phyloP scores from a whole-genome alignment of 1,140 invertebrate genomes.

The Drosophila erecta region DNA sequence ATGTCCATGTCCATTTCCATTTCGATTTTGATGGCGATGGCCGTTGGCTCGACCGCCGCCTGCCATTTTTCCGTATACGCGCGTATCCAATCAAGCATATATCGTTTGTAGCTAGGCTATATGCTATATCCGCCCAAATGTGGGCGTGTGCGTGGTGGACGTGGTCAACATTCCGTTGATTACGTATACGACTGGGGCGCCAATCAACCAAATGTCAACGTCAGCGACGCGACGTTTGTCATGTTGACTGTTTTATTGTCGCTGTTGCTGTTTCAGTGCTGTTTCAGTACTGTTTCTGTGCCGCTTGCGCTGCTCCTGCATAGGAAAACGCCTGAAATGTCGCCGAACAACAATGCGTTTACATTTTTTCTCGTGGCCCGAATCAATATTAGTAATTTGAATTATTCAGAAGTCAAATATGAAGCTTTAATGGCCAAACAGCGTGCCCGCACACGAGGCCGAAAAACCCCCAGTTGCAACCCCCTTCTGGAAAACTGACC shows the following conservation, averaged over 20 bases:
- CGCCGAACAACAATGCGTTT: conserved; percentile 68
- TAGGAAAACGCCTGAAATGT: conserved; percentile 62
- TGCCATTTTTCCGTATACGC: conserved; percentile 77
- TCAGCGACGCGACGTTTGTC: conserved; percentile 59
- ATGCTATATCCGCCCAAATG: conserved; percentile 24
- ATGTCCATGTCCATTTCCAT: conserved; percentile 9
- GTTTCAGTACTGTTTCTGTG: conserved; percentile 23
- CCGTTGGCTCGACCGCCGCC: conserved; percentile 35
- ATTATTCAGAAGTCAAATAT: conserved; percentile 85
- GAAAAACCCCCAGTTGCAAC: conserved; percentile 20
- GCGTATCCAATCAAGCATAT: conserved; percentile 83
- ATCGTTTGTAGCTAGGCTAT: conserved; percentile 49
- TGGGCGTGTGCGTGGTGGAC: conserved; percentile 63
- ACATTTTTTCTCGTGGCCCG: conserved; percentile 76
- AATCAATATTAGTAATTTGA: conserved; percentile 85
- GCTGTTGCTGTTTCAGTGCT: conserved; percentile 41
- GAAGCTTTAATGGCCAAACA: conserved; percentile 85
- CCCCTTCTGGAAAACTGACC: conserved; percentile 9
- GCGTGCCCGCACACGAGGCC: conserved; percentile 56
- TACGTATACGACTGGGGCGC: conserved; percentile 82
- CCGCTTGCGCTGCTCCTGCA: conserved; percentile 29
- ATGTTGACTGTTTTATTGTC: conserved; percentile 63
- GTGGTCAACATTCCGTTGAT: conserved; percentile 83
- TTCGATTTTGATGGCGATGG: conserved; percentile 59
- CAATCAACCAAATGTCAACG: conserved; percentile 80